Percentiles rank a stretch among this genome's conserved stretches.
Evolutionary conservation across 37 sponge, comb jelly and placozoan genomes (phyloP).

Genomic region (Chondrilla cf. caribensis): DNA sequence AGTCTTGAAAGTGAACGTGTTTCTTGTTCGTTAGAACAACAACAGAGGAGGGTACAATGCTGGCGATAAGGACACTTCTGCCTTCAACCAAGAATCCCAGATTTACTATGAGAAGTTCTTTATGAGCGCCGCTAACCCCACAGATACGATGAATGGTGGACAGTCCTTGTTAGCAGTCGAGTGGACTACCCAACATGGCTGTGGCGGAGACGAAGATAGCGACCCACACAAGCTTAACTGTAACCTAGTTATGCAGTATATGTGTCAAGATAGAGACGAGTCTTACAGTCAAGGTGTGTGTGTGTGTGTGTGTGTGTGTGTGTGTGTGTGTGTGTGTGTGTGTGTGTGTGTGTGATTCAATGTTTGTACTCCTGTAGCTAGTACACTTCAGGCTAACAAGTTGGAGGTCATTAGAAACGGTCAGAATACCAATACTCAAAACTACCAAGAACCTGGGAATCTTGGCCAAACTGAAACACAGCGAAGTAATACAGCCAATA

Average conservation of each 20-base stretch:
- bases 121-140: background rate
- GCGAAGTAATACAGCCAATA: slow-evolving; percentile 29
- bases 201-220: slow-evolving; percentile 88
- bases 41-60: slow-evolving; percentile 98
- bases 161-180: slow-evolving; percentile 62
- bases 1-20: background rate
- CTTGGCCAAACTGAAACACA: slow-evolving; percentile 20
- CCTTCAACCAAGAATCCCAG: slow-evolving; percentile 52
- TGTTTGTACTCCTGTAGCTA: background rate
- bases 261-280: slow-evolving; percentile 67
- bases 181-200: slow-evolving; percentile 99
- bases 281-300: slow-evolving; percentile 26
- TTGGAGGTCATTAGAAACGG: slow-evolving; percentile 71
- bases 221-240: slow-evolving; percentile 98
- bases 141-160: slow-evolving; percentile 2
- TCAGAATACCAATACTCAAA: slow-evolving; percentile 73
- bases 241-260: slow-evolving; percentile 95
- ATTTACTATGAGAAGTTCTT: slow-evolving; percentile 64
- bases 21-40: slow-evolving; percentile 90
- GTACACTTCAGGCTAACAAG: background rate
- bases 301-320: background rate
- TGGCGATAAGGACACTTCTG: slow-evolving; percentile 62
- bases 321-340: background rate
- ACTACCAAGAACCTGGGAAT: slow-evolving; percentile 25
- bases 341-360: background rate